phyloP scores from a whole-genome alignment of 2,888 invertebrate genomes.

The Pseudococcus jackbeardsleyi region DNA sequence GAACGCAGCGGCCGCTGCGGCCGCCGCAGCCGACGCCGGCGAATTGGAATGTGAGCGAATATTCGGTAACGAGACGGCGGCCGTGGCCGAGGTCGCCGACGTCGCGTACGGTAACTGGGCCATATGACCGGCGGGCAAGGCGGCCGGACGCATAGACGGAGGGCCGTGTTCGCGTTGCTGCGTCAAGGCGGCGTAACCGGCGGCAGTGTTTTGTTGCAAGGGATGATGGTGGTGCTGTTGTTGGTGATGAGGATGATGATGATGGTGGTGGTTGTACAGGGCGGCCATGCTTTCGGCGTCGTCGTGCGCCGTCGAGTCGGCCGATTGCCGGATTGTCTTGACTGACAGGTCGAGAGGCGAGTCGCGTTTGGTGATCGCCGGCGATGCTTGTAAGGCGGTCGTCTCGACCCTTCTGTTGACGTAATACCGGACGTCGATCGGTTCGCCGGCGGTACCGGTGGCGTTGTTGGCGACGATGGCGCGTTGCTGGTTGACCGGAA shows the following conservation, averaged over 20 bases:
- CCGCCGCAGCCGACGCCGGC: conserved; percentile 44
- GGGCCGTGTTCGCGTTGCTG: conserved; percentile 1
- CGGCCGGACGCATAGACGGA: conserved; percentile 66
- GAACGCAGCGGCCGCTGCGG: conserved; percentile 50
- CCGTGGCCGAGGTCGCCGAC: conserved; percentile 24
- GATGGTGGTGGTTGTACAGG: conserved; percentile 64
- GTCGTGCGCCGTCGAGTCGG: conserved; percentile 80
- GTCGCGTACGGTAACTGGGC: conserved; percentile 61
- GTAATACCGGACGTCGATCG: conserved; percentile 52
- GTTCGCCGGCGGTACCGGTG: not conserved
- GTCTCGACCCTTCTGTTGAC: conserved; percentile 44
- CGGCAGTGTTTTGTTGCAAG: not conserved
- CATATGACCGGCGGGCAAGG: not conserved
- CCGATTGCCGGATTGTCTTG: conserved; percentile 88
- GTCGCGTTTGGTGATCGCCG: conserved; percentile 74
- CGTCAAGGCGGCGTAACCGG: not conserved
- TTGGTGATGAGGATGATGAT: conserved; percentile 65
- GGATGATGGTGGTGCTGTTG: not conserved
- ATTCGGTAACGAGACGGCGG: conserved; percentile 10
- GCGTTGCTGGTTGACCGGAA: not conserved
- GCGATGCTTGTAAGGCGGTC: conserved; percentile 25
- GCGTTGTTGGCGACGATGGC: not conserved
- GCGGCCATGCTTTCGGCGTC: conserved; percentile 69
- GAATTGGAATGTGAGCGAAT: conserved; percentile 39
- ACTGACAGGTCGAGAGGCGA: conserved; percentile 90